phyloP scores from a whole-genome alignment of 2,888 invertebrate genomes.

The Cantharis flavilabris region DNA sequence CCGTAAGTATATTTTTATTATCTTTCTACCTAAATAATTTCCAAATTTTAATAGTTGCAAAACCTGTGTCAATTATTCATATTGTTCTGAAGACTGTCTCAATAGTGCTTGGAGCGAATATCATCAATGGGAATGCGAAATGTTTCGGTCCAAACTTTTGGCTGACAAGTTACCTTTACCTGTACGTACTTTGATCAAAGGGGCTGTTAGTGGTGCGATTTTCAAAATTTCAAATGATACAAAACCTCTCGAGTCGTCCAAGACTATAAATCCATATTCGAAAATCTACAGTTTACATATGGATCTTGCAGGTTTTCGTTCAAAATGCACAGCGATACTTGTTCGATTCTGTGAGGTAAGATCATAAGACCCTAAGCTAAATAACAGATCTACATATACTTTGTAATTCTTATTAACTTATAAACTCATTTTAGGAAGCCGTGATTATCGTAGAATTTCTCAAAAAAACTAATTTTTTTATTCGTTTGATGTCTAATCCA shows the following conservation, averaged over 20 bases:
- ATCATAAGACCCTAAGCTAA: no score
- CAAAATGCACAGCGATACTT: not conserved
- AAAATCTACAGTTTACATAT: not conserved
- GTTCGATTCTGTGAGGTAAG: not conserved
- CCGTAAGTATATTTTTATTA: no score
- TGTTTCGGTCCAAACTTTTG: not conserved
- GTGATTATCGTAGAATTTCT: not conserved
- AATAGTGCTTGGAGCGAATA: no score
- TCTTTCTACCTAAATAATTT: no score
- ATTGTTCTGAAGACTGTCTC: no score
- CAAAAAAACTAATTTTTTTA: not conserved
- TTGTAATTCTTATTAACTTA: not conserved
- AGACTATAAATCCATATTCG: not conserved
- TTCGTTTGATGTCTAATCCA: not conserved
- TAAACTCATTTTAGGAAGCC: not conserved
- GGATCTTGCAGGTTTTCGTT: not conserved
- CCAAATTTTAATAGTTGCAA: no score
- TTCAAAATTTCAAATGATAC: not conserved
- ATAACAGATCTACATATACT: no score
- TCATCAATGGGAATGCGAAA: not conserved
- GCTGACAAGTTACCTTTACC: not conserved
- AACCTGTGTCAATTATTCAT: no score
- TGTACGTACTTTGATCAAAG: not conserved
- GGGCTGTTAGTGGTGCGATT: not conserved
- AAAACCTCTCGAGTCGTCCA: not conserved